Conservation (phyloP, 2,888 invertebrate genomes). For the Prostheceraeus crozeri region DNA sequence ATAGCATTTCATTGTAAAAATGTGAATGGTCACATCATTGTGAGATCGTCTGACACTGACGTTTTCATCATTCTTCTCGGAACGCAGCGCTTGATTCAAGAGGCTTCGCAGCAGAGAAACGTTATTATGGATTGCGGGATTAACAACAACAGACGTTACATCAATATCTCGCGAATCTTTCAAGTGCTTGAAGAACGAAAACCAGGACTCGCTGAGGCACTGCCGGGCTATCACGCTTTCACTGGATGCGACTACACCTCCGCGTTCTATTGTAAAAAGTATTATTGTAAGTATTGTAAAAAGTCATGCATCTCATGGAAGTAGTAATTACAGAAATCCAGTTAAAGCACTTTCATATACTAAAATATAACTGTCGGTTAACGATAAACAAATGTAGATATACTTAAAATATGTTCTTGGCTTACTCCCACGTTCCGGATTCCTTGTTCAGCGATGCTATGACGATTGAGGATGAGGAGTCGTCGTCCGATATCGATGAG, state of each 20-base stretch:
- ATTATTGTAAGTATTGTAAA: too few species aligned
- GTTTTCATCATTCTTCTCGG: conserved; percentile 32
- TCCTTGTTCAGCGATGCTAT: too few species aligned
- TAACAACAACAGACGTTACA: conserved; percentile 31
- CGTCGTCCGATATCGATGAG: too few species aligned
- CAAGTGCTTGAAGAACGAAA: conserved; percentile 4
- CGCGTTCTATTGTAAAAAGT: too few species aligned
- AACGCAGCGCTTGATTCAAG: not conserved
- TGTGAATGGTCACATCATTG: conserved; percentile 7
- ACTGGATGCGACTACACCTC: conserved; percentile 37
- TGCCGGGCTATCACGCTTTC: conserved; percentile 33
- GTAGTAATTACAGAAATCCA: too few species aligned
- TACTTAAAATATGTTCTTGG: too few species aligned
- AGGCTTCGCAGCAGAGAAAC: not conserved
- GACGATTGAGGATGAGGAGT: too few species aligned
- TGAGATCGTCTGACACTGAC: conserved; percentile 33
- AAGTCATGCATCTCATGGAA: too few species aligned
- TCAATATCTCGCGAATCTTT: conserved; percentile 30
- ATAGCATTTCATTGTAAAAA: conserved; percentile 26
- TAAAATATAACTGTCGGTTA: too few species aligned
- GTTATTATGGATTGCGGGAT: conserved; percentile 33
- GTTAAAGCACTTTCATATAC: too few species aligned
- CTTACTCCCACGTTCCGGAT: too few species aligned
- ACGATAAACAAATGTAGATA: too few species aligned
- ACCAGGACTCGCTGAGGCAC: conserved; percentile 24